phyloP scores from a whole-genome alignment of 2,888 invertebrate species.

The Nycteola revayana region DNA sequence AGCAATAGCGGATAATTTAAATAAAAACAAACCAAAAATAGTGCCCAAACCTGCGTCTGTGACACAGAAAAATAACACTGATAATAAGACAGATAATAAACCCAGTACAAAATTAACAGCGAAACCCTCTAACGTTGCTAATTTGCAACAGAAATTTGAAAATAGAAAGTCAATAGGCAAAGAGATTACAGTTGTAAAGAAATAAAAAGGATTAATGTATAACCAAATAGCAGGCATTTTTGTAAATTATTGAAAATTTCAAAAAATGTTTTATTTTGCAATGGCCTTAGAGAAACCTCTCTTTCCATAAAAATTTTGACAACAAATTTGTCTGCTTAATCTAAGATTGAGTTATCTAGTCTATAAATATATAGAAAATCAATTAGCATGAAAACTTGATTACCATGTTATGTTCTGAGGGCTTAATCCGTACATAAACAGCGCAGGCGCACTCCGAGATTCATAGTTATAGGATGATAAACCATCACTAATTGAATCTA shows the following conservation, averaged over 20 bases:
- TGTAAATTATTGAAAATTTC: slow-evolving; percentile 12
- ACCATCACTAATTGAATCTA: no score
- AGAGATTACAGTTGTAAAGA: slow-evolving; percentile 60
- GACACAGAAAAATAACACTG: slow-evolving; percentile 32
- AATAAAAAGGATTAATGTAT: slow-evolving; percentile 31
- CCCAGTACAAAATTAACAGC: slow-evolving; percentile 73
- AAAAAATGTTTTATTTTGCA: no score
- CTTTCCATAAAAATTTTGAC: no score
- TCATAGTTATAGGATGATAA: no score
- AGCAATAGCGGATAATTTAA: slow-evolving; percentile 69
- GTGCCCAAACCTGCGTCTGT: slow-evolving; percentile 66
- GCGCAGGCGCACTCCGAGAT: no score
- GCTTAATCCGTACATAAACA: no score
- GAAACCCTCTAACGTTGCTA: slow-evolving; percentile 87
- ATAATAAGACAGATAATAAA: slow-evolving; percentile 47
- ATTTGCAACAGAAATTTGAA: slow-evolving; percentile 91
- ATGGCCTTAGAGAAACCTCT: no score
- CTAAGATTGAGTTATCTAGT: slow-evolving; percentile 39
- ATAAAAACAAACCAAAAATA: slow-evolving; percentile 74
- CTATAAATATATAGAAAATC: slow-evolving; percentile 36
- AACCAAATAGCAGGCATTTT: slow-evolving; percentile 10
- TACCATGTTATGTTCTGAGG: slow-evolving; percentile 25
- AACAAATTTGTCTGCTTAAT: no score
- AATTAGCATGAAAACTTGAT: slow-evolving; percentile 27
- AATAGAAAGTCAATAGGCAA: slow-evolving; percentile 76